Conservation (phyloP, 2,797 vertebrate species). For the Margarornis squamiger region DNA sequence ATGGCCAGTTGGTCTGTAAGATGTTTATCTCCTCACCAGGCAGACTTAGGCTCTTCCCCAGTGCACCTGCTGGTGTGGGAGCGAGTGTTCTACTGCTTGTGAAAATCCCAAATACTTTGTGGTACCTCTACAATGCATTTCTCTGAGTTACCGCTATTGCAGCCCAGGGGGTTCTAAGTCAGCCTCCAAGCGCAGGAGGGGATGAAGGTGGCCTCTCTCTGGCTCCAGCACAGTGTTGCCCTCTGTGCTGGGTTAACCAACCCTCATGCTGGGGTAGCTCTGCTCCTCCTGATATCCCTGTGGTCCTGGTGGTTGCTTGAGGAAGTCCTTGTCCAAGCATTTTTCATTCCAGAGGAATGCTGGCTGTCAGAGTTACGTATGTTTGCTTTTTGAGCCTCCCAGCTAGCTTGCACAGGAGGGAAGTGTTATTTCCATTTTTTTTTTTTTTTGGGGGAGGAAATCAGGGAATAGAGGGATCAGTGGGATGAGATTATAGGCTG, state of each 20-base stretch:
- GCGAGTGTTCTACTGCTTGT: fast-evolving
- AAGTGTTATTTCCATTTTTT: background rate
- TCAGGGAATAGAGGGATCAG: background rate
- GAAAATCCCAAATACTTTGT: background rate
- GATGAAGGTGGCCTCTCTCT: background rate
- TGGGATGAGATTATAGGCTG: background rate
- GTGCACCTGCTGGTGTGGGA: background rate
- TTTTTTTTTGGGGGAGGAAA: background rate
- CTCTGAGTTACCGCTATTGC: background rate
- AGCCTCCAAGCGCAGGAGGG: background rate
- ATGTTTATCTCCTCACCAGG: background rate
- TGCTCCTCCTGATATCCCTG: background rate
- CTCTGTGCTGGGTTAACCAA: background rate
- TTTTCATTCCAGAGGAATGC: background rate
- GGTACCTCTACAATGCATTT: background rate
- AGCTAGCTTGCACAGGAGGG: background rate
- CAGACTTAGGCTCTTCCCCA: background rate
- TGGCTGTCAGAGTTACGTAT: background rate
- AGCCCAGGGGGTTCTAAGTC: fast-evolving
- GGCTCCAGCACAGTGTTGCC: fast-evolving
- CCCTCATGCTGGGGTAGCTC: background rate
- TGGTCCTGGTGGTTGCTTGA: background rate
- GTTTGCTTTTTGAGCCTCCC: background rate
- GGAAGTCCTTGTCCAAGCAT: background rate
- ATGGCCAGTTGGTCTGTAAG: background rate